These are phyloP conservation scores for Acanthacorydalis orientalis DNA, from an alignment of 2,888 invertebrate species.

Conservation along the genomic window DNA sequence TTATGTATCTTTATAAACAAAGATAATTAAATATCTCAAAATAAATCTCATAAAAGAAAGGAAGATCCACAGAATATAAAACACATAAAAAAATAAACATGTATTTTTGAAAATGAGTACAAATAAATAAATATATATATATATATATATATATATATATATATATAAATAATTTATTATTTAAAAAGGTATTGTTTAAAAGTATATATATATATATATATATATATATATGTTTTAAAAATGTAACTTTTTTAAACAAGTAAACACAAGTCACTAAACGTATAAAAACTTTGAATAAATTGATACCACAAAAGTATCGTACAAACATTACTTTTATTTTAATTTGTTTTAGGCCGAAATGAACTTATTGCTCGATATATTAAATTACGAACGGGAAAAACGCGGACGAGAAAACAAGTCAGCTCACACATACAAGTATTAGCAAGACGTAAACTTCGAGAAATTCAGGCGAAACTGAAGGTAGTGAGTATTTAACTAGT, in stretches of 20 bases:
- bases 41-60: no score
- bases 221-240: background rate
- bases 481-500: constrained; percentile 51
- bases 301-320: background rate
- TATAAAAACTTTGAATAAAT: background rate
- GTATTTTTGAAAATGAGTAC: no score
- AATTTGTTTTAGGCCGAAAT: constrained; percentile 77
- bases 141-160: no score
- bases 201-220: background rate
- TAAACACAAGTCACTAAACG: no score
- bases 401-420: constrained; percentile 98
- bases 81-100: no score
- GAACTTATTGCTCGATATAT: constrained; percentile 99
- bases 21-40: no score
- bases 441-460: constrained; percentile 93
- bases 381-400: constrained; percentile 97
- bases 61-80: no score
- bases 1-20: no score
- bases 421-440: constrained; percentile 99
- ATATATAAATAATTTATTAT: no score
- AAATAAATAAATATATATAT: no score
- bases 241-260: no score
- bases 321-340: constrained; percentile 8
- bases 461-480: constrained; percentile 96
- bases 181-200: no score